phyloP scores from a whole-genome alignment of 2,888 invertebrate species.

The Fissipunctia ypsillon region DNA sequence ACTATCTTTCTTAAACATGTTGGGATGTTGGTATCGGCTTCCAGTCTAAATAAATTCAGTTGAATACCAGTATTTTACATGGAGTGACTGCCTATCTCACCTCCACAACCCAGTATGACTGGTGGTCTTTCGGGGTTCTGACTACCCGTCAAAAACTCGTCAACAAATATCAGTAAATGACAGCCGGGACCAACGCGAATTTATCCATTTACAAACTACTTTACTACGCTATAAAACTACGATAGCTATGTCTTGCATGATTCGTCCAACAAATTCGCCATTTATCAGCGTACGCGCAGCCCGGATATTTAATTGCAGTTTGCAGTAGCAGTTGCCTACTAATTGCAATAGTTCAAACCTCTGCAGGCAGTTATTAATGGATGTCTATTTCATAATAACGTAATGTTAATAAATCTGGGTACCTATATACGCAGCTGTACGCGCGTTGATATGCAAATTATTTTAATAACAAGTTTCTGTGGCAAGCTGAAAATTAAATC shows the following conservation, averaged over 20 bases:
- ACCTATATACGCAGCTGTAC: conserved; percentile 53
- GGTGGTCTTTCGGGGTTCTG: not conserved
- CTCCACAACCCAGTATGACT: not conserved
- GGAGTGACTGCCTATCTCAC: not conserved
- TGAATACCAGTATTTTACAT: not conserved
- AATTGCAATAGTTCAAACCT: conserved; percentile 55
- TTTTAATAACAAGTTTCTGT: conserved; percentile 45
- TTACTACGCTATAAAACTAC: not conserved
- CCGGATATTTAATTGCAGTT: conserved; percentile 60
- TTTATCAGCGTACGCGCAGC: conserved; percentile 46
- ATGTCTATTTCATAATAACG: conserved; percentile 40
- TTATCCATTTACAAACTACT: not conserved
- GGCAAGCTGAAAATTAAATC: conserved; percentile 36
- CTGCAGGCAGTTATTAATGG: conserved; percentile 45
- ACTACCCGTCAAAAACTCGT: not conserved
- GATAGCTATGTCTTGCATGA: conserved; percentile 14
- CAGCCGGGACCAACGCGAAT: not conserved
- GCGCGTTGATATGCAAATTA: conserved; percentile 33
- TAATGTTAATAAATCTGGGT: conserved; percentile 47
- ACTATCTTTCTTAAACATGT: not conserved
- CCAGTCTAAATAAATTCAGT: not conserved
- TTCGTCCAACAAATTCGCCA: conserved; percentile 18
- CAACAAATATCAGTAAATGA: not conserved
- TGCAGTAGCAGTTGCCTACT: conserved; percentile 59
- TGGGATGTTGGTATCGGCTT: not conserved